Evolutionary conservation across 2,888 invertebrate genomes (phyloP), one percentile per base, ranked within the genome.

Genomic region (Ryuthela nishihirai): DNA sequence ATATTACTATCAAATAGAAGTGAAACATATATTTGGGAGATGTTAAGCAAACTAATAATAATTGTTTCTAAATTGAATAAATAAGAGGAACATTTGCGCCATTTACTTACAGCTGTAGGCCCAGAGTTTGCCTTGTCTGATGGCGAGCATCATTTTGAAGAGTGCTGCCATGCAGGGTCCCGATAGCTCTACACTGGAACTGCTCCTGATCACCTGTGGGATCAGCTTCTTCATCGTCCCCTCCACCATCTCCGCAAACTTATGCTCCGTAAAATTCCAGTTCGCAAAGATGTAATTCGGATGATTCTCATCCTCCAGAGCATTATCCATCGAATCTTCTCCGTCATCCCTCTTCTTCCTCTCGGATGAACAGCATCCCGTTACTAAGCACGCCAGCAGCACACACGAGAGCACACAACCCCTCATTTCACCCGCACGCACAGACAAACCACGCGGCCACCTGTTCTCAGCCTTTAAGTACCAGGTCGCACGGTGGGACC

Each of bases 91-190:
- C n/a, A n/a, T n/a, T n/a, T n/a, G n/a, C n/a, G n/a, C n/a, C n/a
- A n/a, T 15, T 1, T 42, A 54, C 60, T 26, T 54, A 60, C 60
- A 3, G 23, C 20, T 38, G 18, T 42, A 34, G 1, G 60, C 50
- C 60, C 60, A 60, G 10, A 32, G 21, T 9, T 24, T 29, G 32
- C 54, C 48, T 15, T 50, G 50, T 20, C 46, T 44, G 1, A 50
- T 10, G 4, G 49, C 54, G 21, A 49, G 45, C 21, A 60, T 42
- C n/a, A 54, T 24, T 45, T 46, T 60, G 23, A 60, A 60, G 23
- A 60, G 24, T 5, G 54, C 45, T 3, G 54, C 32, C 54, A 54
- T 54, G 23, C 60, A 60, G 0, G 60, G 60, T 2, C 54, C 54
- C 4, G 49, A 42, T 4, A 60, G 6, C 12, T 49, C 20, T 15